A percentile compares a stretch with the other conserved stretches of the same genome.
phyloP scores from a whole-genome alignment of 2,113 vertebrate species.

The Monopterus albus region DNA sequence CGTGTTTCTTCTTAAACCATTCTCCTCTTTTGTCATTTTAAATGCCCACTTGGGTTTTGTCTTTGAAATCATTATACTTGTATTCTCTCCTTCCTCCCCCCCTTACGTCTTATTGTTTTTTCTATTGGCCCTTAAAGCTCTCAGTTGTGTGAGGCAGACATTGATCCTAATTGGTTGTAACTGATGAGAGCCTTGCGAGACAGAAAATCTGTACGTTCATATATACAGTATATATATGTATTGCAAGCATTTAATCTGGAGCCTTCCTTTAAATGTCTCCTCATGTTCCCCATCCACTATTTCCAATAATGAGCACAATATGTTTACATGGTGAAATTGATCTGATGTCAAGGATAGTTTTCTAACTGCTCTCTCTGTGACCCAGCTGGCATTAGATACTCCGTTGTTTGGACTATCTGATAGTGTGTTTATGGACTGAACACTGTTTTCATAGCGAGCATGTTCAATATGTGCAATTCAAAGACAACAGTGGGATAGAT shows the following conservation, averaged over 20 bases:
- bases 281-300: neutral
- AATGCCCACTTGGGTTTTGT: constrained; percentile 35
- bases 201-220: neutral
- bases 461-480: constrained; percentile 40
- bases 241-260: constrained; percentile 1
- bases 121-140: neutral
- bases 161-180: constrained; percentile 1
- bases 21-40: constrained; percentile 15
- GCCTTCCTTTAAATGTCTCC: constrained; percentile 5
- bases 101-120: neutral
- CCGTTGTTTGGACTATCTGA: constrained; percentile 48
- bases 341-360: constrained; percentile 30
- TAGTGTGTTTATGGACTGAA: constrained; percentile 39
- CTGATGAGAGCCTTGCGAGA: neutral
- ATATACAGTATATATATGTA: constrained; percentile 5
- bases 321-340: constrained; percentile 43
- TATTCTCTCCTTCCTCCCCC: neutral
- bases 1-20: constrained; percentile 21
- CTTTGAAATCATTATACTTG: constrained; percentile 27
- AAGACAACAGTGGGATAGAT: constrained; percentile 12
- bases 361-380: neutral
- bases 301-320: constrained; percentile 17
- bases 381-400: constrained; percentile 13
- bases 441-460: constrained; percentile 18
- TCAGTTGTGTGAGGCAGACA: neutral